These are phyloP conservation scores for Homarus gammarus DNA, from an alignment of 2,888 invertebrate species.

Conservation along the genomic window DNA sequence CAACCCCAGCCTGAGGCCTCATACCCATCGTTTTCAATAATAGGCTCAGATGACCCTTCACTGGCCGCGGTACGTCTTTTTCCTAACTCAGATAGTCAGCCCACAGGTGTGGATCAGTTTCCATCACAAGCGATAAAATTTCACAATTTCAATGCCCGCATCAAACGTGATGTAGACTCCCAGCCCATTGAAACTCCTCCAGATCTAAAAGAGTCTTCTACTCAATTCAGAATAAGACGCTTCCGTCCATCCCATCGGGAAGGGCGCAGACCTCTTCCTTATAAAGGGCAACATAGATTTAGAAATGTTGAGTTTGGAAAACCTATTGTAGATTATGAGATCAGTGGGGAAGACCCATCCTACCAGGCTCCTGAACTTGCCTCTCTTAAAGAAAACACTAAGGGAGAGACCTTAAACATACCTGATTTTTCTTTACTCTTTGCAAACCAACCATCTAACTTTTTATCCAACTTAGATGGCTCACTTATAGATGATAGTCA, in stretches of 20 bases:
- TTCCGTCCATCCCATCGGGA: neutral
- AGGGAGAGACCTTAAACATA: neutral
- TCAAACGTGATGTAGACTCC: neutral
- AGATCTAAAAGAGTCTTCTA: neutral
- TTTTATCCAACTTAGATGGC: neutral
- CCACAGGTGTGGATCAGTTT: neutral
- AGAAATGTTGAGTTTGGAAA: slow-evolving; percentile 24
- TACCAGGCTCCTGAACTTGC: neutral
- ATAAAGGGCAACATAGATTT: neutral
- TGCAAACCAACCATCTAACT: neutral
- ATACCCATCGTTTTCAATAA: neutral
- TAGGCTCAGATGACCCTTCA: slow-evolving; percentile 42
- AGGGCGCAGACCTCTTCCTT: neutral
- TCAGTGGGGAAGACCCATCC: slow-evolving; percentile 26
- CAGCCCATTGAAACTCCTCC: neutral
- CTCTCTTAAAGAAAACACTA: neutral
- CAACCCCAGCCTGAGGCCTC: neutral
- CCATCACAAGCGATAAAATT: neutral
- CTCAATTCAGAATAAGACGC: neutral
- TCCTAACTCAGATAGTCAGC: neutral
- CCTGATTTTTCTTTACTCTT: slow-evolving; percentile 11
- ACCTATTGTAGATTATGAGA: slow-evolving; percentile 32
- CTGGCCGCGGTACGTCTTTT: slow-evolving; percentile 36
- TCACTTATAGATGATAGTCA: neutral
- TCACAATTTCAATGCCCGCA: neutral